These are phyloP conservation scores for Phortica okadai DNA, from an alignment of 2,888 invertebrate genomes.

Conservation along the genomic window DNA sequence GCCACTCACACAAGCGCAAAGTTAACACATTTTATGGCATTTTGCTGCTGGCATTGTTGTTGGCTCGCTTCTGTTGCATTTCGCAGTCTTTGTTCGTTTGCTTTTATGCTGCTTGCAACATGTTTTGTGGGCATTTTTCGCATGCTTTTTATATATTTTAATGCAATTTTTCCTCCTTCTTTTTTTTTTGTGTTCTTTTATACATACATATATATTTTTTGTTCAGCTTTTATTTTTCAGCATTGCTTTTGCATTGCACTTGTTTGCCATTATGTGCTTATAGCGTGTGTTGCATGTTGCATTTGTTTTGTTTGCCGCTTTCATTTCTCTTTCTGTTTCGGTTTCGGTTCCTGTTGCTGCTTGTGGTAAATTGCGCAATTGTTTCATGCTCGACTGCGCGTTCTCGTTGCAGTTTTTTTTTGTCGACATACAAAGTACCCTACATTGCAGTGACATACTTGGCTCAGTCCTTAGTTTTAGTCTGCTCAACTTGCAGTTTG, in stretches of 20 bases:
- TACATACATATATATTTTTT: conserved; percentile 5
- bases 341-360: conserved; percentile 36
- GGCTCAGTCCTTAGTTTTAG: neutral
- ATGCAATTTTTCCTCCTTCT: conserved; percentile 9
- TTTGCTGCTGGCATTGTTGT: neutral
- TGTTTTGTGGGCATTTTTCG: conserved; percentile 20
- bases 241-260: conserved; percentile 31
- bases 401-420: conserved; percentile 37
- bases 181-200: neutral
- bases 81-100: conserved; percentile 5
- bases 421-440: neutral
- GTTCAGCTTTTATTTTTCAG: conserved; percentile 12
- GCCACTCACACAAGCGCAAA: neutral
- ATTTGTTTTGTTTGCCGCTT: conserved; percentile 15
- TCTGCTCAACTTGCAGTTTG: neutral
- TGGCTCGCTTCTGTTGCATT: conserved; percentile 25
- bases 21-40: conserved; percentile 11
- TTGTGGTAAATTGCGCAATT: conserved; percentile 54
- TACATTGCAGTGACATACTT: conserved; percentile 1
- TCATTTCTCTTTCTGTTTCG: conserved; percentile 2
- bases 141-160: conserved; percentile 10
- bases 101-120: conserved; percentile 21
- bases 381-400: conserved; percentile 42
- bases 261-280: conserved; percentile 28
- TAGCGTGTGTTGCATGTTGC: neutral